Evolutionary conservation across 2,113 vertebrate species (phyloP), one percentile per base, ranked within the genome.

Genomic region (Rattus rattus): DNA sequence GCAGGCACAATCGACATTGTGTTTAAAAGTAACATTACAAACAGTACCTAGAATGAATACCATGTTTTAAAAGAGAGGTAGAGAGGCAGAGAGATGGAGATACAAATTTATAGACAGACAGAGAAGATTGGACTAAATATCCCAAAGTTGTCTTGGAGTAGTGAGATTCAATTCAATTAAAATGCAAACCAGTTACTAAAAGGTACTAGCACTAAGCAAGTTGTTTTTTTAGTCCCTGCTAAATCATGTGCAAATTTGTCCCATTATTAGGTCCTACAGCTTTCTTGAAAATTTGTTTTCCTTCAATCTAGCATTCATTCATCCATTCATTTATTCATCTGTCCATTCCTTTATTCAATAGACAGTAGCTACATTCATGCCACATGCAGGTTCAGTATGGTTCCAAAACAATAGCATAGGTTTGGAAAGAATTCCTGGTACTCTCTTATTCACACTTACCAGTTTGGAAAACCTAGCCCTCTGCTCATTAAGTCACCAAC

Each of bases 91-190:
- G 43, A 52, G 16, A 79, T 3, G 47, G 2, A 87, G 56, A 43
- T 12, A 94, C 1, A 43, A 4, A 86, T 2, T 67, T 94, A 73
- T 19, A 61, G 39, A 87, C 39, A 92, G n/a, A 56, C 13, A 33
- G 43, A 73, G 19, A 91, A 70, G 33, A 94, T 79, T 43, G 6
- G 67, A 80, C 7, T 94, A 69, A 89, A 52, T 92, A 54, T n/a
- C 93, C 59, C 43, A 92, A 95, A 95, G n/a, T 67, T 92, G 0
- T 73, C 22, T 97, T 90, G 14, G 26, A 67, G 33, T 94, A 9
- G 43, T 73, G 75, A 92, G 36, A 65, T 89, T 87, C 92, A 83
- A 73, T 95, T 30, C n/a, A 92, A 80, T 92, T 96, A 87, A 93
- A 92, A 87, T 75, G 33, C 20, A 70, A 9, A 16, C 26, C 17